Evolutionary conservation across 1,140 invertebrate genomes (phyloP).

Genomic region (Drosophila orena): DNA sequence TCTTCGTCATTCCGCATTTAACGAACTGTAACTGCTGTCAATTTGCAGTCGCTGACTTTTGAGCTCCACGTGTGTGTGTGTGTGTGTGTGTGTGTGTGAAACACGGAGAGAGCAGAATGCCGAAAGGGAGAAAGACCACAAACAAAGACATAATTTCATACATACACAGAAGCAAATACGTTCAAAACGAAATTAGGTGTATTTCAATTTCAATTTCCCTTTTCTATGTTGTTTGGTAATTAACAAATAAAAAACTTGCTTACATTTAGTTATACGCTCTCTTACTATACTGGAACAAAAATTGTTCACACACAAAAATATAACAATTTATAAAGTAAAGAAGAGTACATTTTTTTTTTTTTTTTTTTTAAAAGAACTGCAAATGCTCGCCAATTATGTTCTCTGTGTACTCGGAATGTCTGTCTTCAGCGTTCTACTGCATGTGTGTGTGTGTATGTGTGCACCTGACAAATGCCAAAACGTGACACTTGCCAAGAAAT

Average conservation of each 20-base stretch:
- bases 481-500: conserved; percentile 83
- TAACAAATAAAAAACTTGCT: not conserved
- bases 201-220: not conserved
- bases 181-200: not conserved
- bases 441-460: conserved; percentile 29
- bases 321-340: too few relatives aligned
- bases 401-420: conserved; percentile 13
- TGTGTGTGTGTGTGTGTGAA: conserved; percentile 8
- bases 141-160: conserved; percentile 68
- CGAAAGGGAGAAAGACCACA: conserved; percentile 7
- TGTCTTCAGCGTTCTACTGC: conserved; percentile 3
- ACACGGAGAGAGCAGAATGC: conserved; percentile 1
- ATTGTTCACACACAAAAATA: too few relatives aligned
- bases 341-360: not conserved
- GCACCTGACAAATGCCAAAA: conserved; percentile 80
- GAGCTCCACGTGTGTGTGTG: conserved; percentile 41
- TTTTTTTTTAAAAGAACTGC: not conserved
- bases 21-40: conserved; percentile 83
- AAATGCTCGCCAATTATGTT: too few relatives aligned
- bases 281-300: not conserved
- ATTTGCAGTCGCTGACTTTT: conserved; percentile 82
- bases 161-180: conserved; percentile 1
- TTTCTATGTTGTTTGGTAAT: not conserved
- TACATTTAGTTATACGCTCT: not conserved
- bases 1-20: conserved; percentile 66